These are phyloP conservation scores for Molossus alvarezi DNA, from an alignment of 2,797 vertebrate species.

Conservation along the genomic window DNA sequence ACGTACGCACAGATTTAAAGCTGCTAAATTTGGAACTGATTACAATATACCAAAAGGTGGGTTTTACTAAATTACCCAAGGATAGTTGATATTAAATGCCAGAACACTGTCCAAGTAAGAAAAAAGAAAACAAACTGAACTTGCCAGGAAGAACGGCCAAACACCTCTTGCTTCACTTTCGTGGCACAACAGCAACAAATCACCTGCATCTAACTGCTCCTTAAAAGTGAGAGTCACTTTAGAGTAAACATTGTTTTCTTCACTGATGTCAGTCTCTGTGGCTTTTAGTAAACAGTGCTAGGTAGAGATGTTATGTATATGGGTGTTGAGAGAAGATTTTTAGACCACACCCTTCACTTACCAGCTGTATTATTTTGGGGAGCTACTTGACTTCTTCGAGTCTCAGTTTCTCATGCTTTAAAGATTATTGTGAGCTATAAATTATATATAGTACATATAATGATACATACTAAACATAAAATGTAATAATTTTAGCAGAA, in stretches of 20 bases:
- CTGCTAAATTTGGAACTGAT: background rate
- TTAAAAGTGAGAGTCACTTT: background rate
- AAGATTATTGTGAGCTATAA: background rate
- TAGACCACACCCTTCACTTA: background rate
- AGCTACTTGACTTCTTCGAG: background rate
- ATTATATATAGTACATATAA: slow-evolving; percentile 27
- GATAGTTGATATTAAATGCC: background rate
- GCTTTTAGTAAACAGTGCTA: background rate
- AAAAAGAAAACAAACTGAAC: background rate
- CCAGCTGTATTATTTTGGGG: background rate
- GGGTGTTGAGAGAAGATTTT: background rate
- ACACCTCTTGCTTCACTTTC: background rate
- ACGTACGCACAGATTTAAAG: background rate
- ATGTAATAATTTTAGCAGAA: background rate
- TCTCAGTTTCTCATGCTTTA: slow-evolving; percentile 3
- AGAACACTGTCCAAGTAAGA: background rate
- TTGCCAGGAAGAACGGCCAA: background rate
- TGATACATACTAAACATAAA: background rate
- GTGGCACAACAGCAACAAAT: background rate
- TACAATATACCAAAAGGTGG: background rate
- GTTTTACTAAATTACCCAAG: background rate
- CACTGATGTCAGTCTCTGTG: background rate
- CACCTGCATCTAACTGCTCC: background rate
- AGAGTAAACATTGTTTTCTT: background rate
- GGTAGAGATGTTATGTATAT: background rate